These are phyloP conservation scores for Leptinotarsa lineolata DNA, from an alignment of 1,140 invertebrate genomes.

Conservation along the genomic window DNA sequence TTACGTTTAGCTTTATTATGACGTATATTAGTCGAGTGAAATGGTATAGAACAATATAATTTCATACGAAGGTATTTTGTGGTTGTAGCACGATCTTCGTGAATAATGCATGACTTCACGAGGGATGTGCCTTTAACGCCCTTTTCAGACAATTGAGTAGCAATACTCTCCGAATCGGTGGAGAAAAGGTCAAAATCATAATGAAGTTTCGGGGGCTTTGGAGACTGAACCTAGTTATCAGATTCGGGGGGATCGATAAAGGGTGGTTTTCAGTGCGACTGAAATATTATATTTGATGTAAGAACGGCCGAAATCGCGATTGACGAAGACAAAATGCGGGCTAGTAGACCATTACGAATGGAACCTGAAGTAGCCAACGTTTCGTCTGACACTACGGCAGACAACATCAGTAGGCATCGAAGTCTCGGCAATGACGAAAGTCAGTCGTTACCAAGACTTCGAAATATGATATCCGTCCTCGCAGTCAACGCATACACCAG, in stretches of 20 bases:
- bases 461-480: too few species aligned
- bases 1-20: slow-evolving; percentile 3
- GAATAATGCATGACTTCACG: background rate
- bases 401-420: too few species aligned
- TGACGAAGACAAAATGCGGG: too few species aligned
- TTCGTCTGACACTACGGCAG: too few species aligned
- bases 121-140: background rate
- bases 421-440: too few species aligned
- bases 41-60: slow-evolving; percentile 9
- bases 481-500: too few species aligned
- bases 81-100: background rate
- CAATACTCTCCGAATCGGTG: background rate
- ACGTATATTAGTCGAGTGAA: background rate
- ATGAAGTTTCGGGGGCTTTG: background rate
- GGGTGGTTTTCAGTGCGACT: background rate
- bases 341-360: too few species aligned
- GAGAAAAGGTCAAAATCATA: background rate
- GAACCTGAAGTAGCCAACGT: too few species aligned
- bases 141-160: background rate
- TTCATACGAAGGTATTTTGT: slow-evolving; percentile 3
- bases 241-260: background rate
- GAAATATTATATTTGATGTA: too few species aligned
- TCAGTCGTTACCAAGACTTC: too few species aligned
- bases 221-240: background rate
- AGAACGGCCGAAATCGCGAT: too few species aligned